Conservation (phyloP, 2,797 vertebrate species). For the Alouatta caraya region DNA sequence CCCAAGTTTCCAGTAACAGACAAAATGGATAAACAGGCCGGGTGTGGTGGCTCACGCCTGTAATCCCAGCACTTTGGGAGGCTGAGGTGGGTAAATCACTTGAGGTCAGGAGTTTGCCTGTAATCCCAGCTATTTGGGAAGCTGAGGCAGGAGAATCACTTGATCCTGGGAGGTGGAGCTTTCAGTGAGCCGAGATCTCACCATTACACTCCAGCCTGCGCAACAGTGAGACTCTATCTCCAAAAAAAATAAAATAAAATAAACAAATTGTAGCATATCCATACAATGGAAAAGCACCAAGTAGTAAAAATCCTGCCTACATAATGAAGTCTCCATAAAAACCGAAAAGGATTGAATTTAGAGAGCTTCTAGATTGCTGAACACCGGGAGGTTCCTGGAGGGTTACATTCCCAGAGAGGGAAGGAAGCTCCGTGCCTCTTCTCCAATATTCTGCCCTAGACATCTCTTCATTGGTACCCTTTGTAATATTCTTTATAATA, state of each 20-base stretch:
- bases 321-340: not conserved
- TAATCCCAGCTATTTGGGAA: too few relatives aligned
- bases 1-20: not conserved
- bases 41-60: too few relatives aligned
- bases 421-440: not conserved
- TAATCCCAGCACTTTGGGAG: too few relatives aligned
- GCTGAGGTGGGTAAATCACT: too few relatives aligned
- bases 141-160: too few relatives aligned
- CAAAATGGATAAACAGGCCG: too few relatives aligned
- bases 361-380: not conserved
- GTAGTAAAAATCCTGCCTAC: not conserved
- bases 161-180: too few relatives aligned
- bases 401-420: not conserved
- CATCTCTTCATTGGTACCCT: not conserved
- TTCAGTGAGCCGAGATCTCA: too few relatives aligned
- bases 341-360: not conserved
- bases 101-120: too few relatives aligned
- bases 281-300: not conserved
- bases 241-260: not conserved
- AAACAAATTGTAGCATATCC: not conserved
- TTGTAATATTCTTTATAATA: not conserved
- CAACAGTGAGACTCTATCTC: too few relatives aligned
- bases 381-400: not conserved
- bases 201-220: too few relatives aligned
- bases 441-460: not conserved